Conservation (phyloP, 2,797 vertebrate species). For the Sebastiscus albofasciatus region DNA sequence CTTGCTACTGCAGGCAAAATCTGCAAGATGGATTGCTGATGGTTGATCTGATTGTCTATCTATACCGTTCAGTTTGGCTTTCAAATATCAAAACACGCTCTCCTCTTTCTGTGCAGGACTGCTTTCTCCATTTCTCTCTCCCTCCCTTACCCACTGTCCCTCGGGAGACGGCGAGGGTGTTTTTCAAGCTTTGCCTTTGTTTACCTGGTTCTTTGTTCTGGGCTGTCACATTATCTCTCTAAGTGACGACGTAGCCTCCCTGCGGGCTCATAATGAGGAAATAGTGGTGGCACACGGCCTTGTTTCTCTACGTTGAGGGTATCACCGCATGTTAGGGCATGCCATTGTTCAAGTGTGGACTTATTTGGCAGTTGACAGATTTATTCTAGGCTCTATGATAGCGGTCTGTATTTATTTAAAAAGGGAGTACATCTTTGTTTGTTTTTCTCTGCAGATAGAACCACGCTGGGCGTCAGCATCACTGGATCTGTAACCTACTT, state of each 20-base stretch:
- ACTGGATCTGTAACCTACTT: neutral
- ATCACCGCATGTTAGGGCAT: slow-evolving; percentile 28
- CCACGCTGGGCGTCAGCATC: neutral
- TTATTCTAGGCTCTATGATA: neutral
- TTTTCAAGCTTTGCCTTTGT: slow-evolving; percentile 66
- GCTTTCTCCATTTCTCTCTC: neutral
- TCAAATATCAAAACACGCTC: slow-evolving; percentile 15
- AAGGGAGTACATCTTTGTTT: neutral
- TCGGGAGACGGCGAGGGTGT: slow-evolving; percentile 12
- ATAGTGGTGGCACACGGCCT: slow-evolving; percentile 36
- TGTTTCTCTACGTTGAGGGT: slow-evolving; percentile 40
- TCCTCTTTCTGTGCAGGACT: neutral
- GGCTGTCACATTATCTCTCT: slow-evolving; percentile 74
- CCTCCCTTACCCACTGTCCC: neutral
- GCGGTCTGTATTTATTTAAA: slow-evolving; percentile 16
- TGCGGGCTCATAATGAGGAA: slow-evolving; percentile 71
- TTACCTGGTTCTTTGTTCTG: slow-evolving; percentile 69
- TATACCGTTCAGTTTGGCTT: slow-evolving; percentile 25
- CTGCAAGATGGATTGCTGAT: slow-evolving; percentile 57
- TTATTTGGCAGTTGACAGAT: slow-evolving; percentile 47
- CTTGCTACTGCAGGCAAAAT: slow-evolving; percentile 21
- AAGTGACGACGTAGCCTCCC: slow-evolving; percentile 62
- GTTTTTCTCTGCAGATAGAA: neutral
- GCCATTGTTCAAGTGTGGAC: slow-evolving; percentile 13
- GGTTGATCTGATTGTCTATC: slow-evolving; percentile 38